Conservation (phyloP, 2,888 invertebrate species). For the Cistogaster globosa region DNA sequence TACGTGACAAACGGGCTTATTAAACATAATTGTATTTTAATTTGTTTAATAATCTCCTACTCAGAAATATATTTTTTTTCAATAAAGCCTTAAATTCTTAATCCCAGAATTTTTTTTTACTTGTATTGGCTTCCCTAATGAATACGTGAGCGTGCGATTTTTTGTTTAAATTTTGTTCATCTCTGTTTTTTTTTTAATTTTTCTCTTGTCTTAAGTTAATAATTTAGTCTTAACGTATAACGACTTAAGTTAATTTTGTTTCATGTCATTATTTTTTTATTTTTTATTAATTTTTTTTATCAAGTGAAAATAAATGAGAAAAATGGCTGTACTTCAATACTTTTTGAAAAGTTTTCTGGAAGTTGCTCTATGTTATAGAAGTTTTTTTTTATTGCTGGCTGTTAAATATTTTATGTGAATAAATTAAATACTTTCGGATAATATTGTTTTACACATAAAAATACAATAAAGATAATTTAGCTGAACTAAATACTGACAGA, state of each 20-base stretch:
- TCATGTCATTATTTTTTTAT: constrained; percentile 6
- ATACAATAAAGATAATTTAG: background rate
- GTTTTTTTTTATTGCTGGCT: background rate
- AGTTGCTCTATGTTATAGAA: background rate
- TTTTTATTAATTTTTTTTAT: background rate
- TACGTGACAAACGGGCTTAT: too few species aligned
- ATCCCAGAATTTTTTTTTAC: too few species aligned
- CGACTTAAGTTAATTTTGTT: constrained; percentile 67
- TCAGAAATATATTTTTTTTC: too few species aligned
- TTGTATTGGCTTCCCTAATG: too few species aligned
- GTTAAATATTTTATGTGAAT: background rate
- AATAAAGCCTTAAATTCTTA: too few species aligned
- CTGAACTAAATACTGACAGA: background rate
- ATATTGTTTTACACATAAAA: constrained; percentile 10
- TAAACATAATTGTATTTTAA: too few species aligned
- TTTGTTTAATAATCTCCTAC: too few species aligned
- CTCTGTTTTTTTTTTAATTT: background rate
- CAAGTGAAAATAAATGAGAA: constrained; percentile 13
- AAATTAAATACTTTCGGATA: background rate
- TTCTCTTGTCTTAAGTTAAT: constrained; percentile 45
- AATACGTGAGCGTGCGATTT: background rate
- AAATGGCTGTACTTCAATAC: constrained; percentile 30
- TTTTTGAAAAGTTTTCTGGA: background rate
- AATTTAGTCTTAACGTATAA: constrained; percentile 65
- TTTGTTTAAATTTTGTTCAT: constrained; percentile 1